Conservation (phyloP, 2,113 vertebrate genomes). For the Thymallus thymallus region DNA sequence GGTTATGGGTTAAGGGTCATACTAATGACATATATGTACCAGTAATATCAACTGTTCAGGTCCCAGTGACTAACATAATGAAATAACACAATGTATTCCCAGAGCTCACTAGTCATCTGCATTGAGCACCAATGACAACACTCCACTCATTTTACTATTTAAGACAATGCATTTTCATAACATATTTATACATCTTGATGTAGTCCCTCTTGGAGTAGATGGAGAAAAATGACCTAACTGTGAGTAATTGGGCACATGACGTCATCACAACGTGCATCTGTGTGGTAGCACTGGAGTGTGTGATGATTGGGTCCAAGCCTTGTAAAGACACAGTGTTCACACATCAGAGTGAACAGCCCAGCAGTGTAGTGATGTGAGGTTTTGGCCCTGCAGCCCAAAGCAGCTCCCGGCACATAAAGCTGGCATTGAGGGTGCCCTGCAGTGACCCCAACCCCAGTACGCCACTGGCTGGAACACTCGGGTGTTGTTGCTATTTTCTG, state of each 20-base stretch:
- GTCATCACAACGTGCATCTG: slow-evolving; percentile 18
- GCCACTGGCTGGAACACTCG: slow-evolving; percentile 57
- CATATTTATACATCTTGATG: not conserved
- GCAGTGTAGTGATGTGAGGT: slow-evolving; percentile 51
- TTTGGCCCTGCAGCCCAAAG: slow-evolving; percentile 50
- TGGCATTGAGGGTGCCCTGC: slow-evolving; percentile 71
- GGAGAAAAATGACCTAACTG: slow-evolving; percentile 34
- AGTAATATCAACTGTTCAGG: not conserved
- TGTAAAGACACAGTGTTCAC: slow-evolving; percentile 48
- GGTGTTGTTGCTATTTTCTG: slow-evolving; percentile 66
- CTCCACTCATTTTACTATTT: not conserved
- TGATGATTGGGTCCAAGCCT: slow-evolving; percentile 37
- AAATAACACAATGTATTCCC: not conserved
- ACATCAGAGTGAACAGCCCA: slow-evolving; percentile 45
- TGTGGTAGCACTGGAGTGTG: slow-evolving; percentile 29
- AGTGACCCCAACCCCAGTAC: slow-evolving; percentile 60
- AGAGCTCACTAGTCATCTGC: not conserved
- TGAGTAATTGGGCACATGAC: slow-evolving; percentile 26
- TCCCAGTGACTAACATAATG: not conserved
- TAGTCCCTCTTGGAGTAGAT: not conserved
- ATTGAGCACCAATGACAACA: not conserved
- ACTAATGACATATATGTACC: slow-evolving; percentile 6
- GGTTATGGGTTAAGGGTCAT: slow-evolving; percentile 86
- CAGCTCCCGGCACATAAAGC: slow-evolving; percentile 67
- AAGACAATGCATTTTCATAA: slow-evolving; percentile 4